A percentile compares a stretch with the other conserved stretches of the same genome.
phyloP scores from a whole-genome alignment of 2,113 vertebrate genomes.

The Oreochromis niloticus region DNA sequence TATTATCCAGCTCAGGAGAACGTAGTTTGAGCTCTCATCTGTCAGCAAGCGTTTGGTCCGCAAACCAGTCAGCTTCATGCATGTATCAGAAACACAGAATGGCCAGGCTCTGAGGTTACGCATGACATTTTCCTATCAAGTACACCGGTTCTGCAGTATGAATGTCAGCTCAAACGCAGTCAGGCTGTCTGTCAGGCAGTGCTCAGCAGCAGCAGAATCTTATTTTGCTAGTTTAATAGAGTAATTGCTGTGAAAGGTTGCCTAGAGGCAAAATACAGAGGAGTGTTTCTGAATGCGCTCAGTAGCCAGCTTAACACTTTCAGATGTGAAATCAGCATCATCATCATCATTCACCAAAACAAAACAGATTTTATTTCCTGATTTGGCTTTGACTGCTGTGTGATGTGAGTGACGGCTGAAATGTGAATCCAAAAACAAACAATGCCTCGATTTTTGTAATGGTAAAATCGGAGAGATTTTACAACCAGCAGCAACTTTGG shows the following conservation, averaged over 20 bases:
- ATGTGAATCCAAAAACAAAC: neutral
- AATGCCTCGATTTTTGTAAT: neutral
- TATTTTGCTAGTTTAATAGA: neutral
- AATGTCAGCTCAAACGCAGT: neutral
- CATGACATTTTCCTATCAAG: neutral
- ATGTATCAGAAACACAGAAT: neutral
- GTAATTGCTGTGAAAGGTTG: neutral
- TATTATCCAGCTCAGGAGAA: neutral
- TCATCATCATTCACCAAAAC: neutral
- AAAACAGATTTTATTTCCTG: neutral
- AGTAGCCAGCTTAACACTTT: neutral
- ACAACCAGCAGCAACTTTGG: neutral
- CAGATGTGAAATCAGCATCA: neutral
- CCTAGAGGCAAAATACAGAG: neutral
- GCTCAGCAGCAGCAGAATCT: neutral
- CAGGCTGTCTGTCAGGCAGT: neutral
- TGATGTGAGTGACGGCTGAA: neutral
- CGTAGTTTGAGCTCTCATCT: neutral
- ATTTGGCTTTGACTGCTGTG: neutral
- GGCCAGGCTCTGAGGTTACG: neutral
- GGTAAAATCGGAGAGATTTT: neutral
- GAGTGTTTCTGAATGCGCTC: neutral
- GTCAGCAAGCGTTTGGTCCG: neutral
- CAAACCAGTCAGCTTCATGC: neutral
- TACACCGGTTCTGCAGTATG: neutral